Base-by-base conservation (phyloP, 2,113 vertebrate species). In the Notarius lentiginosus region DNA sequence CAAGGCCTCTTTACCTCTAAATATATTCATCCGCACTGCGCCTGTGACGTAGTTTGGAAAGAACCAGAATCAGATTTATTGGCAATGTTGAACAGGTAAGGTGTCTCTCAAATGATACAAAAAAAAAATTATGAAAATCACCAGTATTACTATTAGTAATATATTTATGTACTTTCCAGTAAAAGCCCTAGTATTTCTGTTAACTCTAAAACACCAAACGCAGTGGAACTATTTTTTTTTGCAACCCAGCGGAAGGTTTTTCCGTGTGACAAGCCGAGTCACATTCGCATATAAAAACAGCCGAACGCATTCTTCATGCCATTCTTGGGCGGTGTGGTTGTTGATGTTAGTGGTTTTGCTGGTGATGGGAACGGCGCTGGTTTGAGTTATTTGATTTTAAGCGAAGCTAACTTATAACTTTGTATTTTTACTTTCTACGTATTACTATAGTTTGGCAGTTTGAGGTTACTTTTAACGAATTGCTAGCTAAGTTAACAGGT, bases 1-100 rank as follows among this genome's bases (percentile, higher is more conserved):
- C 65, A 4, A 17, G 83, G 65, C 84, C 87, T 47, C 84, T 70
- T 91, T 66, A 84, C 87, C 56, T 14, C 34, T 63, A 51, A 79
- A 4, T 53, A 87, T 76, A 95, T 94, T 18, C 85, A 63, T 94
- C 91, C 95, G 94, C 90, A n/a, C 47, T 53, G 34, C 83, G 89
- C 6, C 9, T 10, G 79, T 94, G 94, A 95, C 94, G 93, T 93
- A 88, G 49, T 88, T 89, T 60, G 55, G 79, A 88, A 27, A 41
- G 41, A 41, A 41, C 41, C 41, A 41, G 41, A 41, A 41, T 41
- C 41, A 41, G 34, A 41, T 41, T 41, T 41, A 41, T 41, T 41
- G 41, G 41, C 41, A 0, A 41, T 41, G 41, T 41, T 41, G 41
- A 3, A 41, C 41, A 41, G 0, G 4, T 3, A 41, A 41, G 41